phyloP scores from a whole-genome alignment of 2,113 vertebrate genomes.

The Oreotrochilus melanogaster region DNA sequence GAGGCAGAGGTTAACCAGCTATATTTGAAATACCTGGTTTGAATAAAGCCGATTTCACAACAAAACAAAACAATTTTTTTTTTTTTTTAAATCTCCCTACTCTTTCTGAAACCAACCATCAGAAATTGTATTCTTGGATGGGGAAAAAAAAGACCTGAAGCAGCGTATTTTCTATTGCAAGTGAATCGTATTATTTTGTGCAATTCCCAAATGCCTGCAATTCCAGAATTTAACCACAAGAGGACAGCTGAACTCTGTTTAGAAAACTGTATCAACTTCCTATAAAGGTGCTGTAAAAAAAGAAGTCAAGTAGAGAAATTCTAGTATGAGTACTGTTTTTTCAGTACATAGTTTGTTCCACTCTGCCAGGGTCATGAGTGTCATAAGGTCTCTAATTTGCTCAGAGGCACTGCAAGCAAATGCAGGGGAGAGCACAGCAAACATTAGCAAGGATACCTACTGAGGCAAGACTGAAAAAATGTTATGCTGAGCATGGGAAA shows the following conservation, averaged over 20 bases:
- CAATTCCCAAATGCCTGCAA: neutral
- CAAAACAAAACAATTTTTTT: no score
- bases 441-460: neutral
- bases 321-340: neutral
- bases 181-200: neutral
- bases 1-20: neutral
- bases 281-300: neutral
- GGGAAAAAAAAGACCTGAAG: neutral
- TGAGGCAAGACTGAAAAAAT: neutral
- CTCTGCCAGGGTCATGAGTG: neutral
- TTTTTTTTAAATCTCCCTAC: no score
- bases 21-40: neutral
- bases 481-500: neutral
- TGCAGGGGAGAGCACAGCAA: neutral
- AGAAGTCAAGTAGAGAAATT: neutral
- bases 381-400: neutral
- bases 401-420: neutral
- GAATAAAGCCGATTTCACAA: neutral
- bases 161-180: neutral
- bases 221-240: neutral
- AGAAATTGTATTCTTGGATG: neutral
- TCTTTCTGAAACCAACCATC: neutral
- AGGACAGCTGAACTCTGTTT: constrained; percentile 9
- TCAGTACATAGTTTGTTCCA: neutral
- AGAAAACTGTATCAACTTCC: neutral